phyloP scores from a whole-genome alignment of 2,888 invertebrate genomes.

The Erebia aethiops region DNA sequence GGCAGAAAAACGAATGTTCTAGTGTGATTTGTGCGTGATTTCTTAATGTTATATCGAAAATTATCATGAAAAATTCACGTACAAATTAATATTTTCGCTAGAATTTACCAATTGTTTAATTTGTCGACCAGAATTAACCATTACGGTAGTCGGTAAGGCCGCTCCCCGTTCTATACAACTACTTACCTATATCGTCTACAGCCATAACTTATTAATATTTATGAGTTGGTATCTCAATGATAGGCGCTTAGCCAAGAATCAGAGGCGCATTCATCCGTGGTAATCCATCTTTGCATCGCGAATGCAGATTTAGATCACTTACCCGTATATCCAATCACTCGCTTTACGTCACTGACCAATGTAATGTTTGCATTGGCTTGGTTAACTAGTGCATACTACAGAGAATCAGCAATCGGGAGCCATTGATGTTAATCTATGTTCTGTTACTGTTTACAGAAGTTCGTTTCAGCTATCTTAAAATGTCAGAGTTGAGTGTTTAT shows the following conservation, averaged over 20 bases:
- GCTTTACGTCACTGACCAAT: slow-evolving; percentile 36
- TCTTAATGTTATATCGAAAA: no score
- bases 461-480: no score
- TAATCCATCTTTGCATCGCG: slow-evolving; percentile 36
- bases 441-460: neutral
- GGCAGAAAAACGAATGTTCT: no score
- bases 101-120: no score
- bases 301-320: slow-evolving; percentile 36
- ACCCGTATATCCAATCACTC: slow-evolving; percentile 31
- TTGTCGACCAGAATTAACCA: no score
- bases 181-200: neutral
- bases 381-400: slow-evolving; percentile 26
- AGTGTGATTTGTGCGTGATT: no score
- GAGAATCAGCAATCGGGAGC: slow-evolving; percentile 19
- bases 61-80: no score
- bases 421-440: slow-evolving; percentile 15
- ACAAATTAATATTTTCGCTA: no score
- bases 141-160: no score
- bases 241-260: slow-evolving; percentile 34
- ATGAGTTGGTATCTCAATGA: slow-evolving; percentile 21
- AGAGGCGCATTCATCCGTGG: slow-evolving; percentile 26
- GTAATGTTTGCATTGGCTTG: slow-evolving; percentile 40
- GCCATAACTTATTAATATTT: slow-evolving; percentile 15
- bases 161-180: neutral
- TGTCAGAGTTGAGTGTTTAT: no score